phyloP scores from a whole-genome alignment of 1,140 invertebrate species.

The Oreohelix idahoensis region DNA sequence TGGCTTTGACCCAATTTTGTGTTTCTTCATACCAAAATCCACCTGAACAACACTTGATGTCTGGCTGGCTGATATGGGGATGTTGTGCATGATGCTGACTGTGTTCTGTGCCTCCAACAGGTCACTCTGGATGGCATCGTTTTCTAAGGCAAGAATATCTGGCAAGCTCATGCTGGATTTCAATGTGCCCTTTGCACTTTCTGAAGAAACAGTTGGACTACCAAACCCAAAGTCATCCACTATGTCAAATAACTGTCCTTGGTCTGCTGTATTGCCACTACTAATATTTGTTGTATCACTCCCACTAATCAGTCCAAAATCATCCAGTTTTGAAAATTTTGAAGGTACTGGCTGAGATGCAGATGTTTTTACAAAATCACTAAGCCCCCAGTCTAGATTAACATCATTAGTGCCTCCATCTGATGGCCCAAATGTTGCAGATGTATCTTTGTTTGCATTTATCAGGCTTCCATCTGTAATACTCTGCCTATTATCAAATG shows the following conservation, averaged over 20 bases:
- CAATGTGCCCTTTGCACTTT: not conserved
- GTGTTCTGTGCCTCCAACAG: not conserved
- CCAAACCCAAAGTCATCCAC: not conserved
- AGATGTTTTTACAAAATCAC: not conserved
- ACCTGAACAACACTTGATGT: not conserved
- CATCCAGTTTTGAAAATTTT: not conserved
- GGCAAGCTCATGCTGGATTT: conserved; percentile 5
- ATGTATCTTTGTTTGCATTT: not conserved
- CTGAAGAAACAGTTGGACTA: not conserved
- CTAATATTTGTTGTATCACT: not conserved
- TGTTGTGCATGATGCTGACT: not conserved
- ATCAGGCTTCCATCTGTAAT: not conserved
- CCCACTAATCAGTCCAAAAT: not conserved
- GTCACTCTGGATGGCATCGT: not conserved
- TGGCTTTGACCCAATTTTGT: not conserved
- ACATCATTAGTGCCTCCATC: not conserved
- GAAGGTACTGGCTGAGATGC: not conserved
- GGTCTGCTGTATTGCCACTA: not conserved
- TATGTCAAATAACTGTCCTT: not conserved
- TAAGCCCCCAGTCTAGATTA: not conserved
- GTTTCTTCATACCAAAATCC: not conserved
- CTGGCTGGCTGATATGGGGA: not conserved
- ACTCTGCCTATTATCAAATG: not conserved
- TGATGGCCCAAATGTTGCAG: not conserved
- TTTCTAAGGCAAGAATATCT: conserved; percentile 13